Base-by-base conservation (phyloP, 2,797 vertebrate genomes). In the Anolis apletophallus region DNA sequence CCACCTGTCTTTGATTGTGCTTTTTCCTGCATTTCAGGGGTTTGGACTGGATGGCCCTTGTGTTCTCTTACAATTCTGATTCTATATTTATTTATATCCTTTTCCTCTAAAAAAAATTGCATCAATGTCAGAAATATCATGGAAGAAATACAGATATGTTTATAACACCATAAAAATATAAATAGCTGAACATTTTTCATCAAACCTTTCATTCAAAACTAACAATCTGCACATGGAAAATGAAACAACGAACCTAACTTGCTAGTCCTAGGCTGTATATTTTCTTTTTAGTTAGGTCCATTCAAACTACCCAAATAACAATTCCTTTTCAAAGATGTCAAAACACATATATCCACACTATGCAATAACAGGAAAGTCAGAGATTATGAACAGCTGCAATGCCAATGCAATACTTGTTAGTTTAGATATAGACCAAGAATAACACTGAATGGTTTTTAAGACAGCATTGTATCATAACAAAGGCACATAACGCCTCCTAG, bases 401-500 rank as follows among this genome's bases (percentile, higher is more conserved):
- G 76, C 80, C 88, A 95, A 74, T 78, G 89, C 52, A 92, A 89
- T 86, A 87, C 87, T 93, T 88, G 80, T 90, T 87, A 84, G 80
- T 84, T 93, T 87, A 91, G 81, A 88, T 12, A 76, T 6, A 5
- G 90, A 94, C 92, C 88, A 93, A 91, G 87, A 83, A 67, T 85
- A 91, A 74, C 84, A 83, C 2, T 83, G 88, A 85, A 59, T 86
- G 80, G 68, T 89, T 82, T 89, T 82, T 73, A 79, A n/a, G 85
- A 81, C 88, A 88, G 88, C 90, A 94, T 88, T 95, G 93, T 94
- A 77, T 64, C 84, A 80, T 88, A 85, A 95, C 94, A 95, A 95
- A 94, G 89, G 93, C 4, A 85, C 50, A 80, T 57, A 89, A 81
- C 91, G 87, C 85, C 81, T 94, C 91, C 90, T 92, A 85, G 93